Evolutionary conservation across 2,797 vertebrate genomes (phyloP).

Genomic region (Lagodon rhomboides): DNA sequence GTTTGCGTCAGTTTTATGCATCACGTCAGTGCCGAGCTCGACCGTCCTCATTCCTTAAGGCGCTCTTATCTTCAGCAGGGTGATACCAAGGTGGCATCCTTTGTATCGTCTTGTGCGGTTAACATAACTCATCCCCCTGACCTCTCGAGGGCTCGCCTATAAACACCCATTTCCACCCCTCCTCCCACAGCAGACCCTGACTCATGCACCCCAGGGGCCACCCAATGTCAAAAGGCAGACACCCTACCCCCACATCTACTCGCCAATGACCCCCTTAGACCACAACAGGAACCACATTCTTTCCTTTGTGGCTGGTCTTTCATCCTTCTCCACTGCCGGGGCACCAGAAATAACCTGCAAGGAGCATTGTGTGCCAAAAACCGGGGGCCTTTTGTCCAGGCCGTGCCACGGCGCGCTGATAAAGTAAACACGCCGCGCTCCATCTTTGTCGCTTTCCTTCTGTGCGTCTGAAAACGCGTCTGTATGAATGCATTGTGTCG

Average conservation of each 20-base stretch:
- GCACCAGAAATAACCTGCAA: constrained; percentile 78
- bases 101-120: constrained; percentile 47
- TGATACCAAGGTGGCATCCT: constrained; percentile 50
- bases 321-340: constrained; percentile 69
- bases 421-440: constrained; percentile 51
- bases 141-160: constrained; percentile 55
- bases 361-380: constrained; percentile 62
- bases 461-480: constrained; percentile 1
- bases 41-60: constrained; percentile 41
- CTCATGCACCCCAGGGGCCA: constrained; percentile 75
- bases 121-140: constrained; percentile 60
- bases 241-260: constrained; percentile 74
- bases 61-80: constrained; percentile 27
- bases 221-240: constrained; percentile 80
- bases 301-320: constrained; percentile 81
- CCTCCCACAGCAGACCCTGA: constrained; percentile 72
- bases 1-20: constrained; percentile 2
- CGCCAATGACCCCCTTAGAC: constrained; percentile 75
- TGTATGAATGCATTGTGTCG: not conserved
- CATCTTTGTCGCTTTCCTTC: constrained; percentile 25
- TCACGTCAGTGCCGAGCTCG: constrained; percentile 12
- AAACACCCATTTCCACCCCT: constrained; percentile 65
- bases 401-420: constrained; percentile 29
- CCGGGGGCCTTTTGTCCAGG: constrained; percentile 60
- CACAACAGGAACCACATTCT: constrained; percentile 85